These are phyloP conservation scores for Callaeas wilsoni DNA, from an alignment of 2,113 vertebrate species.

Conservation along the genomic window DNA sequence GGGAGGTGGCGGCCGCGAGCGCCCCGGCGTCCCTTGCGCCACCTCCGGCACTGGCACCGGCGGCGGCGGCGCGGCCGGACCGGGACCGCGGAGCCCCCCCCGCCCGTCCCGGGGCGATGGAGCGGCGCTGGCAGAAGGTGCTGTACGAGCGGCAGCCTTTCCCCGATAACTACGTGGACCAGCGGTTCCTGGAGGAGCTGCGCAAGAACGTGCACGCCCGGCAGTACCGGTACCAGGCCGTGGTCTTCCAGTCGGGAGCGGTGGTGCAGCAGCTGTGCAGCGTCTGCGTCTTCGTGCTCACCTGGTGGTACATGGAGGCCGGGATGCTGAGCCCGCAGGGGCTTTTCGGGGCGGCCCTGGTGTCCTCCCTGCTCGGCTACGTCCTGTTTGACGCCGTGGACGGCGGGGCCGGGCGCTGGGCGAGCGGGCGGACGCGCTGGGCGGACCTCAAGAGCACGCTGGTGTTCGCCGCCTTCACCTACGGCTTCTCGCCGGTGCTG, in stretches of 20 bases:
- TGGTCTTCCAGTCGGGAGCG: slow-evolving; percentile 87
- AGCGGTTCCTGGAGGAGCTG: slow-evolving; percentile 88
- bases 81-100: rapidly evolving
- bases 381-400: slow-evolving; percentile 79
- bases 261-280: slow-evolving; percentile 93
- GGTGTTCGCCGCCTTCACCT: slow-evolving; percentile 91
- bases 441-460: slow-evolving; percentile 88
- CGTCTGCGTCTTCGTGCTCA: slow-evolving; percentile 87
- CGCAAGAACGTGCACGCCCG: slow-evolving; percentile 86
- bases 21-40: neutral
- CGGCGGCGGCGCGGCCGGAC: neutral
- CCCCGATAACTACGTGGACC: slow-evolving; percentile 95
- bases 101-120: neutral
- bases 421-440: slow-evolving; percentile 77
- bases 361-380: slow-evolving; percentile 83
- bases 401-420: slow-evolving; percentile 45
- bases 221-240: slow-evolving; percentile 85
- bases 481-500: slow-evolving; percentile 91
- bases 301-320: slow-evolving; percentile 95
- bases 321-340: slow-evolving; percentile 80
- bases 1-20: neutral
- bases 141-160: slow-evolving; percentile 89
- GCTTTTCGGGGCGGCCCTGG: slow-evolving; percentile 77
- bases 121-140: slow-evolving; percentile 84
- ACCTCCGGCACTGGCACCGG: neutral